Evolutionary conservation across 1,140 invertebrate species (phyloP).

Genomic region (Psix sp.): DNA sequence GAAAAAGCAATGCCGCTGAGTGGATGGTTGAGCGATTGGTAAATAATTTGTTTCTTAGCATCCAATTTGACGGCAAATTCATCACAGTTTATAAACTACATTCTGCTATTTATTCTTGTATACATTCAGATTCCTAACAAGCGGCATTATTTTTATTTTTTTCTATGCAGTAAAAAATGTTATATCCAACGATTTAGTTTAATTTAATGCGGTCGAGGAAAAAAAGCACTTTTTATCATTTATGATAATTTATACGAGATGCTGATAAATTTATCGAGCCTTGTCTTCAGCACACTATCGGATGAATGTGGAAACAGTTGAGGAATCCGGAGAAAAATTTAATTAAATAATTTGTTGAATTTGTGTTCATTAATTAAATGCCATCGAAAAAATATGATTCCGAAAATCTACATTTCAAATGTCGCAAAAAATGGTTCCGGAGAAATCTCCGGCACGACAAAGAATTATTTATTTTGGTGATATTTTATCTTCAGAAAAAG

Average conservation of each 20-base stretch:
- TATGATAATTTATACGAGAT: conserved; percentile 45
- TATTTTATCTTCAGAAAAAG: too few species aligned
- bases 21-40: too few species aligned
- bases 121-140: background rate
- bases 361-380: background rate
- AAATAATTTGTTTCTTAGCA: too few species aligned
- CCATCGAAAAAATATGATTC: too few species aligned
- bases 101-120: background rate
- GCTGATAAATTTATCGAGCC: conserved; percentile 42
- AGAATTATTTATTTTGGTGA: too few species aligned
- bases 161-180: conserved; percentile 3
- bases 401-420: too few species aligned
- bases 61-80: too few species aligned
- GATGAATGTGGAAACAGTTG: conserved; percentile 26
- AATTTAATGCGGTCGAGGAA: conserved; percentile 8
- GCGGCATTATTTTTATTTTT: conserved; percentile 4
- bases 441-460: too few species aligned
- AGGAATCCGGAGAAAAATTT: conserved; percentile 9
- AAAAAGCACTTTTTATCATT: conserved; percentile 37
- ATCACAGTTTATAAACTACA: too few species aligned
- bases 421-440: too few species aligned
- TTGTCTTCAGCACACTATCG: conserved; percentile 29
- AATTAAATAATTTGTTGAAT: conserved; percentile 11
- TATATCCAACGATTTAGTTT: conserved; percentile 10
- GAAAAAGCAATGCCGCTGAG: too few species aligned